Percentiles rank a stretch among this genome's conserved stretches.
Conservation (phyloP, 2,113 vertebrate species). For the Trichechus manatus region DNA sequence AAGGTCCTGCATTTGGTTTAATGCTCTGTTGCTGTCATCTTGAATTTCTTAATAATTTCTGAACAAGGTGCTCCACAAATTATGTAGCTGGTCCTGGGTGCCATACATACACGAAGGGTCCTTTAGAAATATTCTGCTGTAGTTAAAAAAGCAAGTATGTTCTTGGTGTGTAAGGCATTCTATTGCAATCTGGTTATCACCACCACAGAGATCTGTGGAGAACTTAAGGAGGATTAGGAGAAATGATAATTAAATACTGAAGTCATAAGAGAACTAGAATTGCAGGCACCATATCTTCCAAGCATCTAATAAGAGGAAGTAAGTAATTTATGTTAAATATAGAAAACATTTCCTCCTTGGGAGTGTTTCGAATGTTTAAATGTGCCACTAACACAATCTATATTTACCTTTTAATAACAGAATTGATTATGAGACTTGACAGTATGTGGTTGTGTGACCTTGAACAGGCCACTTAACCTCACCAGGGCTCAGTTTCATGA, state of each 20-base stretch:
- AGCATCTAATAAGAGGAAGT: neutral
- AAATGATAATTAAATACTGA: neutral
- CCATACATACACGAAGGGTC: neutral
- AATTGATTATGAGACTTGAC: neutral
- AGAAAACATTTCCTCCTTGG: neutral
- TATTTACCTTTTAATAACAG: neutral
- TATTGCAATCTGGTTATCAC: neutral
- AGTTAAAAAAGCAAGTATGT: neutral
- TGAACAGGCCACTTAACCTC: neutral
- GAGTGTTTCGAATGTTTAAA: neutral
- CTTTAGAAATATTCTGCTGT: neutral
- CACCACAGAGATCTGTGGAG: neutral
- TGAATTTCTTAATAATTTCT: neutral
- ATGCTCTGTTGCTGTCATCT: neutral
- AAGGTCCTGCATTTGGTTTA: neutral
- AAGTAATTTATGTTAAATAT: neutral
- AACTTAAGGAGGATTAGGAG: neutral
- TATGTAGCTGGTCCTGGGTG: neutral
- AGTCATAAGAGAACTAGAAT: neutral
- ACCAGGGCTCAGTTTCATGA: neutral
- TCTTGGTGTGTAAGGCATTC: neutral
- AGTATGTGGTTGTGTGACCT: neutral
- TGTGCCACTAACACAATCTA: neutral
- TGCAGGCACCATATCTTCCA: slow-evolving; percentile 18
- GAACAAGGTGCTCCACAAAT: neutral